Base-by-base conservation (phyloP, 2,888 invertebrate genomes). In the Agrochola macilenta region DNA sequence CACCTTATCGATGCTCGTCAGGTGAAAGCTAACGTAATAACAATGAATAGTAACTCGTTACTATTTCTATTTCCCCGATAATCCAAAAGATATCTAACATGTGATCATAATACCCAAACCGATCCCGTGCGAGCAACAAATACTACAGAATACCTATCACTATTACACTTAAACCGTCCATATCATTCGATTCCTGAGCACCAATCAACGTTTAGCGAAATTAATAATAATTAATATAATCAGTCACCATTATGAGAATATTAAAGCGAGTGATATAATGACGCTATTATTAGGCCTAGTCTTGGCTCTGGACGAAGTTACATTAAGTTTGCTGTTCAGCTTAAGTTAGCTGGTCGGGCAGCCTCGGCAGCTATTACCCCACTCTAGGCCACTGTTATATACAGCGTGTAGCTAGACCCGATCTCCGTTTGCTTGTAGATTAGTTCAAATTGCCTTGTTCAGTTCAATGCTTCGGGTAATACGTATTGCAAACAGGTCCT, bases 311-410 rank as follows among this genome's bases (percentile, higher is more conserved):
- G 88, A 83, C 83, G 88, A 92, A 93, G 91, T 94, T 92, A 90
- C 93, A 93, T 92, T 92, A 92, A 93, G 93, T 94, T 94, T 93
- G 91, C 91, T 87, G 88, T 91, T 89, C 90, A 90, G 93, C 92
- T 92, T 91, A 93, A 93, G 89, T 93, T 90, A 88, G 92, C 88
- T 89, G 88, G 87, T 89, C 88, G 89, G 87, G 61, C 74, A 77
- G 75, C 64, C 87, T 90, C 85, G 83, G 76, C 88, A 86, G 87
- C 91, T 89, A 91, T 92, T 91, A 90, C 88, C 89, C 79, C 84
- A 68, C 76, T 81, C 79, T 76, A 58, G 43, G 23, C 74, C 63
- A 69, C 64, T 76, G 75, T 78, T 85, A 86, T 86, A 83, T 81
- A 87, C 81, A 69, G 75, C 70, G 79, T 78, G 72, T 82, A 82